Conservation (phyloP, 2,888 invertebrate genomes). For the Uropetala carovei region DNA sequence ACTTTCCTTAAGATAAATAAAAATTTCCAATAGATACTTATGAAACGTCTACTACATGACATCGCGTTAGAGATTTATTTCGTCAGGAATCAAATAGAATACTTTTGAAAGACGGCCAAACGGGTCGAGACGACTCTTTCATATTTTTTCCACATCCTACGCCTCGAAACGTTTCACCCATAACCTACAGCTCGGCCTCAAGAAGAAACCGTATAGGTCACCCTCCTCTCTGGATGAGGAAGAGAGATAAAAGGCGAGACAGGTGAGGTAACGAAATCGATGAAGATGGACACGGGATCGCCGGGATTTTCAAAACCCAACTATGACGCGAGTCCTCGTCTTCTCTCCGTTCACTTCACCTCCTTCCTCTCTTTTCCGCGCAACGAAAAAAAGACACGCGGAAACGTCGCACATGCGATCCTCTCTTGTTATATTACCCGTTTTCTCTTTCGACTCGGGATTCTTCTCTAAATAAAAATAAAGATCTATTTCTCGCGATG, state of each 20-base stretch:
- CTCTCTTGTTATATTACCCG: background rate
- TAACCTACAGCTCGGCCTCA: background rate
- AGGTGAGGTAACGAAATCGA: background rate
- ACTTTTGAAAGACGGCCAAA: too few relatives aligned
- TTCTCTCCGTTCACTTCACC: background rate
- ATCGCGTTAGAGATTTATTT: too few relatives aligned
- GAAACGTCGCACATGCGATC: background rate
- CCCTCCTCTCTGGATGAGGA: background rate
- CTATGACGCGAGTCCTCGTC: background rate
- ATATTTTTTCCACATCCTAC: background rate
- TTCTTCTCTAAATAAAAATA: background rate
- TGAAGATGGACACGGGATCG: background rate
- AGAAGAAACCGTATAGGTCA: background rate
- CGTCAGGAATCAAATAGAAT: too few relatives aligned
- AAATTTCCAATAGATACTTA: too few relatives aligned
- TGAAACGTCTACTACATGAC: too few relatives aligned
- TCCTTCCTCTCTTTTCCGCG: background rate
- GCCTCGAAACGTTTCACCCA: background rate
- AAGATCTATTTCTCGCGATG: background rate
- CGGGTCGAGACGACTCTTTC: too few relatives aligned
- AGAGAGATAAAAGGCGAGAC: background rate
- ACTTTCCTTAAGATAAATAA: too few relatives aligned
- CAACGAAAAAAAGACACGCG: background rate
- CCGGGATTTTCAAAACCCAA: background rate
- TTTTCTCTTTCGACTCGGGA: background rate